A percentile compares a stretch with the other conserved stretches of the same genome.
Evolutionary conservation across 2,888 invertebrate genomes (phyloP).

Genomic region (Peribatodes rhomboidaria): DNA sequence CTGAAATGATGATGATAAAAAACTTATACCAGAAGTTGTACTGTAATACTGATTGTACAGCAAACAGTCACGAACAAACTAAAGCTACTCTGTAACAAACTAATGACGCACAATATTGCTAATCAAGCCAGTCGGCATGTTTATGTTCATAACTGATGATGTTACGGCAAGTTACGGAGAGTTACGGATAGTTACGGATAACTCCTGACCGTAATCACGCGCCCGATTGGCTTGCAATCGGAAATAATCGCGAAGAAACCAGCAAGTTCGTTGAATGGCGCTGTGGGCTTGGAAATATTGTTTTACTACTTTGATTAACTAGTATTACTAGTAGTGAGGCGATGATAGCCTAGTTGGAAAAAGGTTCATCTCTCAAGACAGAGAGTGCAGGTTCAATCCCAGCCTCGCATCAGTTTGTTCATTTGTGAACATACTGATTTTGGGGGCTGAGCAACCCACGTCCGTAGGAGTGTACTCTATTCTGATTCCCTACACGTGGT

Average conservation of each 20-base stretch:
- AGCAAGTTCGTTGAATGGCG: background rate
- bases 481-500: too few relatives aligned
- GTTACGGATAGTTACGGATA: constrained; percentile 13
- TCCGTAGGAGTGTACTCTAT: too few relatives aligned
- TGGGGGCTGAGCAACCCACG: too few relatives aligned
- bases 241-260: constrained; percentile 11
- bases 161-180: constrained; percentile 9
- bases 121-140: constrained; percentile 25
- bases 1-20: too few relatives aligned
- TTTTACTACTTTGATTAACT: background rate
- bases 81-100: constrained; percentile 4
- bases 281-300: background rate
- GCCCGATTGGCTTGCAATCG: constrained; percentile 13
- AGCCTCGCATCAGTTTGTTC: too few relatives aligned
- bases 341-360: too few relatives aligned
- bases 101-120: constrained; percentile 24
- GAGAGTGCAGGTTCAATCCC: too few relatives aligned
- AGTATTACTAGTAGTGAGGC: too few relatives aligned
- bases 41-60: background rate
- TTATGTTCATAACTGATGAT: constrained; percentile 18
- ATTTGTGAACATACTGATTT: too few relatives aligned
- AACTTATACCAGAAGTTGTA: too few relatives aligned
- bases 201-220: constrained; percentile 17
- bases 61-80: constrained; percentile 3
- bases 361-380: too few relatives aligned